A percentile compares a stretch with the other conserved stretches of the same genome.
phyloP scores from a whole-genome alignment of 2,113 vertebrate genomes.

The Cinclus mexicanus region DNA sequence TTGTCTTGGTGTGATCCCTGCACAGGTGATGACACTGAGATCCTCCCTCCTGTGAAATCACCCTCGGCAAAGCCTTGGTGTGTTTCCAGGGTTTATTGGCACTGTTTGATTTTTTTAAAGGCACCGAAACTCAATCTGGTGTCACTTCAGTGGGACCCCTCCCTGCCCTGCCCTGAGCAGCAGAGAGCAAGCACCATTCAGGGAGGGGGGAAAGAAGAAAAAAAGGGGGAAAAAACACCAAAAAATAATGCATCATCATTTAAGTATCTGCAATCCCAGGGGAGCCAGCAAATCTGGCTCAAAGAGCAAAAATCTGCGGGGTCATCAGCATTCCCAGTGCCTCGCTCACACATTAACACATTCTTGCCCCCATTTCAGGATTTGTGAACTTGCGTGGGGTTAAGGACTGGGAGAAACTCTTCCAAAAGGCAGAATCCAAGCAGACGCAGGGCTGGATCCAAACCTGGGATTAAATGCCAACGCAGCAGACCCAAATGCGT shows the following conservation, averaged over 20 bases:
- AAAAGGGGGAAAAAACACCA: fast-evolving
- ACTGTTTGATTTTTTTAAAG: neutral
- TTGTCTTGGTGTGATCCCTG: neutral
- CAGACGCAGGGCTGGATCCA: neutral
- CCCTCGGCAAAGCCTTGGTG: neutral
- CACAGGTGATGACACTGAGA: neutral
- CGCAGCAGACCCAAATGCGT: fast-evolving
- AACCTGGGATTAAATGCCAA: neutral
- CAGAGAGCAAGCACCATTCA: neutral
- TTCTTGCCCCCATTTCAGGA: neutral
- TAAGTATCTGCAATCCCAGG: neutral
- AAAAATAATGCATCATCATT: neutral
- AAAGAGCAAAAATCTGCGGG: neutral
- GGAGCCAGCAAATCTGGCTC: neutral
- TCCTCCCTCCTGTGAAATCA: neutral
- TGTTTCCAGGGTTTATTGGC: neutral
- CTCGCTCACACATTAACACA: neutral
- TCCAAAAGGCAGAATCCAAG: neutral
- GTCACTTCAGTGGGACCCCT: neutral
- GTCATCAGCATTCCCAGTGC: neutral
- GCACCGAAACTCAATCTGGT: neutral
- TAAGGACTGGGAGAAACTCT: neutral
- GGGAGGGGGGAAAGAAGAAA: fast-evolving
- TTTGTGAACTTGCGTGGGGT: fast-evolving
- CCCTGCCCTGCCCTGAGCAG: neutral